A percentile compares a stretch with the other conserved stretches of the same genome.
These are phyloP conservation scores for Diarsia mendica DNA, from an alignment of 2,888 invertebrate species.

Conservation along the genomic window DNA sequence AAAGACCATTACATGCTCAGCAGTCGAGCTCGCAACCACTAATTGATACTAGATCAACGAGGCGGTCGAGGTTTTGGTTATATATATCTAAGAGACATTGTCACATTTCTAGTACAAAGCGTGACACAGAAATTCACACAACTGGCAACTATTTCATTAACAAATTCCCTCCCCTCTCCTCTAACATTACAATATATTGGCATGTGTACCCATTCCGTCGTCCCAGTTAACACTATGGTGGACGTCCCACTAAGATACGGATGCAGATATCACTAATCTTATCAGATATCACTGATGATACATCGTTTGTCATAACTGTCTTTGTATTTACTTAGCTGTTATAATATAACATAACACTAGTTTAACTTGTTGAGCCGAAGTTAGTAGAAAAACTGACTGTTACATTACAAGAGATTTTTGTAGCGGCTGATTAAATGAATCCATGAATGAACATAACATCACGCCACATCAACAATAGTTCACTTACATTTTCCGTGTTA, in stretches of 20 bases:
- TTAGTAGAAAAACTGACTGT: too few species aligned
- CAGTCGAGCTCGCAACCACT: not conserved
- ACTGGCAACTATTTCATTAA: slow-evolving; percentile 9
- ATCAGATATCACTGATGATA: slow-evolving; percentile 50
- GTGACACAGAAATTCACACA: too few species aligned
- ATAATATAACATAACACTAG: slow-evolving; percentile 8
- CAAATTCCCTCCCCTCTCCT: not conserved
- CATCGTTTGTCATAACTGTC: slow-evolving; percentile 26
- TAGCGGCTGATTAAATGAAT: not conserved
- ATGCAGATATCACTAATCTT: slow-evolving; percentile 47
- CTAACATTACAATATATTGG: slow-evolving; percentile 13
- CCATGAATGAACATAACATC: not conserved
- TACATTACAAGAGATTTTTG: not conserved
- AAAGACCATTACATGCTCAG: not conserved
- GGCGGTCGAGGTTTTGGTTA: not conserved
- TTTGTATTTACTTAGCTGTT: slow-evolving; percentile 38
- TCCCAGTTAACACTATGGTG: slow-evolving; percentile 41
- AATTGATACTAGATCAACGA: not conserved
- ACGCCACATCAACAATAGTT: too few species aligned
- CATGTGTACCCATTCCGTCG: slow-evolving; percentile 5
- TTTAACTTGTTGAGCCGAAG: not conserved
- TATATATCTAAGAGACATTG: too few species aligned
- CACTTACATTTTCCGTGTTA: too few species aligned
- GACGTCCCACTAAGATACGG: slow-evolving; percentile 54
- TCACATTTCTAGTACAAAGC: too few species aligned